phyloP scores from a whole-genome alignment of 2,888 invertebrate species.

The Cerceris ruficornis region DNA sequence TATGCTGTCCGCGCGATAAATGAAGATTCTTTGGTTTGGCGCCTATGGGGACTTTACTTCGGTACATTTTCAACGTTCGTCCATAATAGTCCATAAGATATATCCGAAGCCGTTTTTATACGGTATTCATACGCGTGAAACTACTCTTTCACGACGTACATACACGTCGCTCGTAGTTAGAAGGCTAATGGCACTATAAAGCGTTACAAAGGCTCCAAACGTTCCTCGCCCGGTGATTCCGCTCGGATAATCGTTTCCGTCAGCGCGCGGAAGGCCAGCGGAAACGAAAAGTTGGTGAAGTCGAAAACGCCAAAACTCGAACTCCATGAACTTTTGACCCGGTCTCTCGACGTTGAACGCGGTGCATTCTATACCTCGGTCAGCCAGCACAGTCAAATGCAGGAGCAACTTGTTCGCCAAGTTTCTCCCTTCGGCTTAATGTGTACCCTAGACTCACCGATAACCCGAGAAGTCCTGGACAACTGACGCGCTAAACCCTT shows the following conservation, averaged over 20 bases:
- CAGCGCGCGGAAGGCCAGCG: constrained; percentile 22
- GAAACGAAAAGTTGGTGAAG: constrained; percentile 47
- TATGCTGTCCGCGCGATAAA: too few relatives aligned
- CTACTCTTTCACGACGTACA: too few relatives aligned
- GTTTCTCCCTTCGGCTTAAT: constrained; percentile 50
- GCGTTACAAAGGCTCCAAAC: constrained; percentile 36
- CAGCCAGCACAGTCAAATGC: constrained; percentile 31
- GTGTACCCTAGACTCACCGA: constrained; percentile 40
- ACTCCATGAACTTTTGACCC: constrained; percentile 54
- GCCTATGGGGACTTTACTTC: too few relatives aligned
- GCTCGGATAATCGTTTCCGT: constrained; percentile 38
- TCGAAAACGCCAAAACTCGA: constrained; percentile 49
- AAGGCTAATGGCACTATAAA: constrained; percentile 17
- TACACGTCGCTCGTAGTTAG: too few relatives aligned
- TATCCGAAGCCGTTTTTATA: too few relatives aligned
- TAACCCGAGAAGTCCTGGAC: constrained; percentile 31
- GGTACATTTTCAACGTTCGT: too few relatives aligned
- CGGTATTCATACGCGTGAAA: too few relatives aligned
- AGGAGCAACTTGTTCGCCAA: constrained; percentile 43
- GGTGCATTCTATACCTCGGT: constrained; percentile 14
- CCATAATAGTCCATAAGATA: too few relatives aligned
- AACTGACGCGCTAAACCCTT: constrained; percentile 27
- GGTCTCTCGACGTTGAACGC: background rate
- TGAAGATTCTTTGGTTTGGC: too few relatives aligned
- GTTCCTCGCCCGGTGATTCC: constrained; percentile 39